These are phyloP conservation scores for Campoplex nolae DNA, from an alignment of 2,888 invertebrate species.

Conservation along the genomic window DNA sequence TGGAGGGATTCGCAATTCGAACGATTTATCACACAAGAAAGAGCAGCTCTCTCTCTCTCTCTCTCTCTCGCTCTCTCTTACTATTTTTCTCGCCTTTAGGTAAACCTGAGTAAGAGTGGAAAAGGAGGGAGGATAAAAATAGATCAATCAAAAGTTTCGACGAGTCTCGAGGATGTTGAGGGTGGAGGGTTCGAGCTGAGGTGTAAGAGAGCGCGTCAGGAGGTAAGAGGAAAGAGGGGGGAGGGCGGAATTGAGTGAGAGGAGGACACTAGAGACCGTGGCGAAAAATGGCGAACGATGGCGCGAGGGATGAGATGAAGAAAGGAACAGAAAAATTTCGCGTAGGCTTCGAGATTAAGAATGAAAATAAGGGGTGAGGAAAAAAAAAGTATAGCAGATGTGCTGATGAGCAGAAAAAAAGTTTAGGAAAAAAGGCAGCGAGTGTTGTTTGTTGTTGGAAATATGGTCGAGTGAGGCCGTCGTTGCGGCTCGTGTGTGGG, in stretches of 20 bases:
- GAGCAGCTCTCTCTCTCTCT: conserved; percentile 1
- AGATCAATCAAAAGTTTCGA: conserved; percentile 80
- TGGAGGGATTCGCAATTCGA: conserved; percentile 68
- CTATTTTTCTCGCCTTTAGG: conserved; percentile 58
- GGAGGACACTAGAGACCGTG: conserved; percentile 34
- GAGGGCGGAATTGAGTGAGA: neutral
- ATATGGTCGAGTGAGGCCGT: neutral
- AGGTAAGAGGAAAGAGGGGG: neutral
- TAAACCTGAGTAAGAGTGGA: conserved; percentile 70
- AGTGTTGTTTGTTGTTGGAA: conserved; percentile 8
- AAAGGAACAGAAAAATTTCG: conserved; percentile 55
- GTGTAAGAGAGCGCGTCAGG: conserved; percentile 58
- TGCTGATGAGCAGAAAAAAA: conserved; percentile 9
- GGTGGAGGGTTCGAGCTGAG: conserved; percentile 56
- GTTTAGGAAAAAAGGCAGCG: conserved; percentile 42
- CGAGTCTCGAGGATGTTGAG: conserved; percentile 71
- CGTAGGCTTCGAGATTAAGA: conserved; percentile 4
- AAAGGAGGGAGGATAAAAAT: conserved; percentile 79
- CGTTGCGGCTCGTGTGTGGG: conserved; percentile 2
- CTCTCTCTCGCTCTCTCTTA: conserved; percentile 4
- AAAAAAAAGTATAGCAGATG: conserved; percentile 13
- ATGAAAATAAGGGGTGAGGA: conserved; percentile 17
- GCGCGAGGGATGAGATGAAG: conserved; percentile 41
- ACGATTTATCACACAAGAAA: conserved; percentile 76
- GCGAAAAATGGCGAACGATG: conserved; percentile 66